Evolutionary conservation across 2,113 vertebrate genomes (phyloP).

Genomic region (Globicephala melas): DNA sequence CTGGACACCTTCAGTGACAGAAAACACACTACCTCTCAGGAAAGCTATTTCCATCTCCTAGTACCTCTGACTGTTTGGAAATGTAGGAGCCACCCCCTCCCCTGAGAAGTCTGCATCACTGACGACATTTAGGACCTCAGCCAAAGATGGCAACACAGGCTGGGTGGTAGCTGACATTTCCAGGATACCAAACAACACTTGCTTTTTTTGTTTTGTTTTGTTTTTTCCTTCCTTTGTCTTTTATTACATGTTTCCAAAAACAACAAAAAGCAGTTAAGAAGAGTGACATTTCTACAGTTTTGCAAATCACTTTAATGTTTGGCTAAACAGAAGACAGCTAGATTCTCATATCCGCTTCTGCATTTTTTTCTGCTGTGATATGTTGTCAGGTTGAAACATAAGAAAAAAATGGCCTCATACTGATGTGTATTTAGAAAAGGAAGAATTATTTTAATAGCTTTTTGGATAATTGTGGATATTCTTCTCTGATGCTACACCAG

Average conservation of each 20-base stretch:
- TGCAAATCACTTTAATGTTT: background rate
- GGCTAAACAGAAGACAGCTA: background rate
- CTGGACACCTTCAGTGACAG: background rate
- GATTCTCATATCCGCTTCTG: background rate
- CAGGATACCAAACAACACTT: background rate
- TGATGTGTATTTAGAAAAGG: background rate
- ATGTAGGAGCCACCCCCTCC: background rate
- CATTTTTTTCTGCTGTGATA: background rate
- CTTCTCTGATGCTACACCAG: background rate
- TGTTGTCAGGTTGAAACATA: background rate
- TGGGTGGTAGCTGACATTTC: background rate
- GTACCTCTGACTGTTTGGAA: background rate
- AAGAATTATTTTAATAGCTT: background rate
- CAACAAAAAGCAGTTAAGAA: background rate
- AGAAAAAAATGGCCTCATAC: background rate
- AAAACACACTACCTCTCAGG: background rate
- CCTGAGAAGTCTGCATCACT: background rate
- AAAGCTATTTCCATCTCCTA: background rate
- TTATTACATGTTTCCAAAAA: background rate
- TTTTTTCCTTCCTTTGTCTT: background rate
- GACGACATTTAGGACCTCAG: background rate
- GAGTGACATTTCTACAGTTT: background rate
- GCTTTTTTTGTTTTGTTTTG: background rate
- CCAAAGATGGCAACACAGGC: background rate
- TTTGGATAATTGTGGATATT: background rate